A percentile compares a stretch with the other conserved stretches of the same genome.
Conservation (phyloP, 2,888 invertebrate genomes). For the Ormyrus labotus region DNA sequence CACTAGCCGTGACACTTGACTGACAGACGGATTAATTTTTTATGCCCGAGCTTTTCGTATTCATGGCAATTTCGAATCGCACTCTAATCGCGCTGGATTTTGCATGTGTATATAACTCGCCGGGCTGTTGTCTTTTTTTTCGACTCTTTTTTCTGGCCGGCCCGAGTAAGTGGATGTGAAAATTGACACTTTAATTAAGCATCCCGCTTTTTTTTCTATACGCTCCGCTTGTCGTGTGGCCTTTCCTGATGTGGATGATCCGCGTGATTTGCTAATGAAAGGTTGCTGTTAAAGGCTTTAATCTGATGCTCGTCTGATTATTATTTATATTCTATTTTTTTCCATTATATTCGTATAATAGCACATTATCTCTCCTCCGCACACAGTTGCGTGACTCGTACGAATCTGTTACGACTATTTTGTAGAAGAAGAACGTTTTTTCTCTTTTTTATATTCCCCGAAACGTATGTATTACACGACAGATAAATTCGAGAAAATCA, state of each 20-base stretch:
- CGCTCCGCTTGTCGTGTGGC: background rate
- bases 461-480: background rate
- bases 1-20: slow-evolving; percentile 41
- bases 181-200: slow-evolving; percentile 53
- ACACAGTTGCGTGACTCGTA: too few relatives aligned
- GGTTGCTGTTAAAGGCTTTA: slow-evolving; percentile 11
- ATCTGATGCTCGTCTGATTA: background rate
- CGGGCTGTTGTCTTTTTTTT: too few relatives aligned
- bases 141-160: too few relatives aligned
- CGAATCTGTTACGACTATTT: too few relatives aligned
- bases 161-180: slow-evolving; percentile 22
- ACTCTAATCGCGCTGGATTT: slow-evolving; percentile 12
- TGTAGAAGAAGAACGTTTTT: too few relatives aligned
- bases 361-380: too few relatives aligned
- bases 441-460: too few relatives aligned
- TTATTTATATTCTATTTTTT: too few relatives aligned
- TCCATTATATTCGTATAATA: too few relatives aligned
- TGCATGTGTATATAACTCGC: background rate
- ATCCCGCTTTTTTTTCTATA: slow-evolving; percentile 12
- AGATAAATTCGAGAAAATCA: background rate
- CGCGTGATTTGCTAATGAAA: slow-evolving; percentile 39
- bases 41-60: slow-evolving; percentile 36
- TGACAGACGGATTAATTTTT: slow-evolving; percentile 54
- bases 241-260: slow-evolving; percentile 9
- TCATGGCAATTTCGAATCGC: slow-evolving; percentile 42